Evolutionary conservation across 2,888 invertebrate species (phyloP).

Genomic region (Pandemis corylana): DNA sequence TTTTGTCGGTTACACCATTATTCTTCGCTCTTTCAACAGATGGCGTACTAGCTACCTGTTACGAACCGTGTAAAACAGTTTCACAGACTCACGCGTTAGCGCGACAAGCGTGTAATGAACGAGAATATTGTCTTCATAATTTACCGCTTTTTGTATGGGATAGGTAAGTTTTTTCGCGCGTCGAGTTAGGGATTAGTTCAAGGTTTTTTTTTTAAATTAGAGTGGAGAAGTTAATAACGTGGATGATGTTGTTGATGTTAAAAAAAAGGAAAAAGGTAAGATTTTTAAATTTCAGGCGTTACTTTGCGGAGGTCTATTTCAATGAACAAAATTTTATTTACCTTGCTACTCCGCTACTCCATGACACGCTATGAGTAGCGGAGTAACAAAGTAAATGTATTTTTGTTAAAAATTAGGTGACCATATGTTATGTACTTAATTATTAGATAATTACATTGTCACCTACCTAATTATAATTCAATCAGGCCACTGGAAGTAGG

Average conservation of each 20-base stretch:
- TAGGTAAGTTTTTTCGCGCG: conserved; percentile 2
- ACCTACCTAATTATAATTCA: no score
- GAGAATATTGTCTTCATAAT: conserved; percentile 32
- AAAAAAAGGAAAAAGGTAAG: neutral
- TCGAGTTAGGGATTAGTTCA: neutral
- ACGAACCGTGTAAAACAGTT: conserved; percentile 29
- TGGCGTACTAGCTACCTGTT: conserved; percentile 15
- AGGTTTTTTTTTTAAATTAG: neutral
- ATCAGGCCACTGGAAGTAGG: no score
- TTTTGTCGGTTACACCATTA: neutral
- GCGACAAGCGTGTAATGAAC: conserved; percentile 37
- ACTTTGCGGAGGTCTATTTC: no score
- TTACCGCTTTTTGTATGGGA: neutral
- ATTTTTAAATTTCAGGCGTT: no score
- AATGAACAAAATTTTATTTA: no score
- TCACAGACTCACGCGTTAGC: conserved; percentile 10
- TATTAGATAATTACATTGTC: no score
- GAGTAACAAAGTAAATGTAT: no score
- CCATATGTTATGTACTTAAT: no score
- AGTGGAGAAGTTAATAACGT: neutral
- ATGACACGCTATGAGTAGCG: no score
- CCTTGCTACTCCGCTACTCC: no score
- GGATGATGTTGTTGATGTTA: neutral
- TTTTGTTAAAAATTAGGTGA: no score
- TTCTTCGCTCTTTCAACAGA: neutral